phyloP scores from a whole-genome alignment of 2,113 vertebrate species.

The Isurus oxyrinchus region DNA sequence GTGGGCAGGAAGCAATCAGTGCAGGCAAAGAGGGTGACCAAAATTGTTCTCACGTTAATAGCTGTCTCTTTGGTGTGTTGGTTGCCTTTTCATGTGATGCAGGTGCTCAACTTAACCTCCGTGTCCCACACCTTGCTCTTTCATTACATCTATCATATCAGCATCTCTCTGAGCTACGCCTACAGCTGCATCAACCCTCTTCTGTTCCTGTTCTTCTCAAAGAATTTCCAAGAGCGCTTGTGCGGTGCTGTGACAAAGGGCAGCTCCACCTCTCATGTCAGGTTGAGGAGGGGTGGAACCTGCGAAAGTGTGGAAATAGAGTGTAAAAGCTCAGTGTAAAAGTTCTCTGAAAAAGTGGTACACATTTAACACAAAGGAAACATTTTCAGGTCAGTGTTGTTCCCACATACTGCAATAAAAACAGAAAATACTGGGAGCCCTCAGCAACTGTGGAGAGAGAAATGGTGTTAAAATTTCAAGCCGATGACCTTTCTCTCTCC shows the following conservation, averaged over 20 bases:
- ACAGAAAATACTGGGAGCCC: neutral
- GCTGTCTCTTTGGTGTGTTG: slow-evolving; percentile 65
- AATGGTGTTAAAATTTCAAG: neutral
- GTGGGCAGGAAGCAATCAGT: slow-evolving; percentile 64
- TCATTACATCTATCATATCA: slow-evolving; percentile 65
- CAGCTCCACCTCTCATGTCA: neutral
- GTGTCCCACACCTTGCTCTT: slow-evolving; percentile 54
- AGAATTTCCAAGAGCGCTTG: slow-evolving; percentile 66
- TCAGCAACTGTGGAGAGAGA: neutral
- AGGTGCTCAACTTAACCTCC: slow-evolving; percentile 65
- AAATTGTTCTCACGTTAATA: slow-evolving; percentile 70
- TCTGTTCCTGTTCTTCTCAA: slow-evolving; percentile 65
- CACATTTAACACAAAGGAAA: neutral
- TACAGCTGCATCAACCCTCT: slow-evolving; percentile 75
- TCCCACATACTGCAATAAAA: neutral
- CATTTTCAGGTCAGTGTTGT: neutral
- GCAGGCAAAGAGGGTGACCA: slow-evolving; percentile 64
- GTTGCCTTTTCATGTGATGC: slow-evolving; percentile 71
- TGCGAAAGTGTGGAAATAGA: neutral
- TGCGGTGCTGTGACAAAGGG: slow-evolving; percentile 43
- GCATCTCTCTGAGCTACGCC: slow-evolving; percentile 69
- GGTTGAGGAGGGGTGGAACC: neutral
- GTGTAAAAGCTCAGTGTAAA: slow-evolving; percentile 3
- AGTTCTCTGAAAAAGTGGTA: neutral
- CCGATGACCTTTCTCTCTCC: neutral